These are phyloP conservation scores for Dimorphilus gyrociliatus DNA, from an alignment of 2,888 invertebrate species.

Conservation along the genomic window DNA sequence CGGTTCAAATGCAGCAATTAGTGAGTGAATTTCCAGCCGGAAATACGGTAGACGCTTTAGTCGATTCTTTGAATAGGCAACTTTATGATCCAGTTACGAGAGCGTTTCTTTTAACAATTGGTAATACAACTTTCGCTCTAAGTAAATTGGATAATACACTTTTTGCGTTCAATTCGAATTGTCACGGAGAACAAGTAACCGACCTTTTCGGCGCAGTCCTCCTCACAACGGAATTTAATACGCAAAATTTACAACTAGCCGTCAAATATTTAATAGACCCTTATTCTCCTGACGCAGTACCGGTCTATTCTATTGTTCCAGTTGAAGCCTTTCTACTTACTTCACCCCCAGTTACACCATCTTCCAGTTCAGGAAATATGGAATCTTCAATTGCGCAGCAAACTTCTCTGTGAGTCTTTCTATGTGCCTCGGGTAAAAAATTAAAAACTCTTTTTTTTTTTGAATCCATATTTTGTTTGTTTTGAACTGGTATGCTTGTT, in stretches of 20 bases:
- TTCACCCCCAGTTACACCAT: no score
- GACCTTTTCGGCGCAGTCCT: conserved; percentile 13
- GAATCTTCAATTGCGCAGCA: no score
- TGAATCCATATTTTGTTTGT: no score
- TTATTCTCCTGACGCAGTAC: conserved; percentile 12
- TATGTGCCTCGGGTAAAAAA: no score
- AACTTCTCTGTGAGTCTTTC: no score
- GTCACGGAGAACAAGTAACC: conserved; percentile 14
- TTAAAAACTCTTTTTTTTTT: no score
- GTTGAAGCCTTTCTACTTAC: conserved; percentile 11
- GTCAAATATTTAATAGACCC: conserved; percentile 13
- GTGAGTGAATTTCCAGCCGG: conserved; percentile 11
- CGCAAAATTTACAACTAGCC: conserved; percentile 12
- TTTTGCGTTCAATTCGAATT: conserved; percentile 13
- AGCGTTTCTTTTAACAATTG: conserved; percentile 13
- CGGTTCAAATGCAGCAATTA: conserved; percentile 10
- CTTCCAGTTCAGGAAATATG: no score
- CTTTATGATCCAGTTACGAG: conserved; percentile 12
- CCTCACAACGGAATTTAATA: conserved; percentile 12
- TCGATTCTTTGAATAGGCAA: conserved; percentile 12
- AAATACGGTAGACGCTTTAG: conserved; percentile 12
- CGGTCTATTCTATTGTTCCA: conserved; percentile 12
- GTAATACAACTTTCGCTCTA: conserved; percentile 12
- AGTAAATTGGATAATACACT: conserved; percentile 10
- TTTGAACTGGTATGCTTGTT: no score